Base-by-base conservation (phyloP, 2,888 invertebrate genomes). In the Apotomis capreana region DNA sequence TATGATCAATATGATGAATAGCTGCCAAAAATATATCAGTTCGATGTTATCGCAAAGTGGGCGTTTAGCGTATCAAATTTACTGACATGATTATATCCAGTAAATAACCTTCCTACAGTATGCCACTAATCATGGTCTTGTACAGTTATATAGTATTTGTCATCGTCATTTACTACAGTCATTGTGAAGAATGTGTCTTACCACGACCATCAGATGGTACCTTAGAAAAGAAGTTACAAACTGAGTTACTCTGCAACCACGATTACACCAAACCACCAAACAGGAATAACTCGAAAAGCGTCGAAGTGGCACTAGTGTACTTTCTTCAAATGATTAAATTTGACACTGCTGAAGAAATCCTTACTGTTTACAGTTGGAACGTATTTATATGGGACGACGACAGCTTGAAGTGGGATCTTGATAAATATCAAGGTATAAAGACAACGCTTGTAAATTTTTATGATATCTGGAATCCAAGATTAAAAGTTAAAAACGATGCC, bases 381-480 rank as follows among this genome's bases (percentile, higher is more conserved):
- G 46, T 59, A 0, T 5, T 83, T 0, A 3, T 44, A 0, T 87
- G 84, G 84, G 58, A 12, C 0, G 84, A 87, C n/a, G 65, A 77
- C 0, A 78, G 84, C n/a, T 73, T 85, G 4, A 76, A 74, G 67
- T 87, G 87, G 87, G 76, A 86, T n/a, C 79, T 79, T 0, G 73
- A 68, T 3, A 77, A 82, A 51, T 84, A 81, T 64, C 78, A 76
- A 15, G 83, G 81, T 0, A 54, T 86, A 0, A 58, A 77, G 0
- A 46, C 70, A 2, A 75, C 73, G 0, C 12, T 69, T 0, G 12
- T 80, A 3, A 1, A 51, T 0, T 76, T 69, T 12, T 1, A 3
- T 0, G 4, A 46, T 0, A 74, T 83, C 8, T 87, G 87, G 87
- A 54, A 69, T 3, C 87, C 87, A 0, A 15, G 10, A 0, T 40